Percentiles rank a stretch among this genome's conserved stretches.
phyloP scores from a whole-genome alignment of 37 sponge, comb jelly and placozoan genomes.

The Hormiphora californensis region DNA sequence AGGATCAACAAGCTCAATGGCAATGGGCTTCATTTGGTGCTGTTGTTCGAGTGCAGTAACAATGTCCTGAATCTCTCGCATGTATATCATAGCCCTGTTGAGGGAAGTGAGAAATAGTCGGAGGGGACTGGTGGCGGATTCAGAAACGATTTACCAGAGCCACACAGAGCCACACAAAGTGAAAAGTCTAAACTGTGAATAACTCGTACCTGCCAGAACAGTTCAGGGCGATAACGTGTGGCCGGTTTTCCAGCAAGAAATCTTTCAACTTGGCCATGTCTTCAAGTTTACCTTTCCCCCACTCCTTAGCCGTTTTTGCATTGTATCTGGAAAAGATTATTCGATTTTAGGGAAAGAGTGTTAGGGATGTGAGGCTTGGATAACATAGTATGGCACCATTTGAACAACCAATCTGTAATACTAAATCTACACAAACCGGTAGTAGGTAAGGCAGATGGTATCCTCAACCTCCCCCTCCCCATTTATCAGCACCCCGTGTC shows the following conservation, averaged over 20 bases:
- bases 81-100: neutral
- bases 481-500: slow-evolving; percentile 12
- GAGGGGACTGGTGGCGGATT: neutral
- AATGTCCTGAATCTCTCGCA: slow-evolving; percentile 63
- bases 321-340: too few species aligned
- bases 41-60: slow-evolving; percentile 62
- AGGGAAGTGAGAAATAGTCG: neutral
- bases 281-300: neutral
- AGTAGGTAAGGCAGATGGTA: neutral
- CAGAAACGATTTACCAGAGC: too few species aligned
- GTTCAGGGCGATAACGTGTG: slow-evolving; percentile 5
- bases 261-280: slow-evolving; percentile 64
- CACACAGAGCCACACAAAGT: neutral
- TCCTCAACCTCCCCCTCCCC: slow-evolving; percentile 52
- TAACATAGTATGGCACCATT: too few species aligned
- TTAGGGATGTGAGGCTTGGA: too few species aligned
- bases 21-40: slow-evolving; percentile 62
- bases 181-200: neutral
- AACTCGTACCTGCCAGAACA: neutral
- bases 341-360: too few species aligned
- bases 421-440: too few species aligned
- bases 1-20: slow-evolving; percentile 56
- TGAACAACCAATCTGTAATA: too few species aligned
- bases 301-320: neutral
- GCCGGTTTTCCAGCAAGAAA: slow-evolving; percentile 57